These are phyloP conservation scores for Sclerurus mexicanus DNA, from an alignment of 2,113 vertebrate species.

Conservation along the genomic window DNA sequence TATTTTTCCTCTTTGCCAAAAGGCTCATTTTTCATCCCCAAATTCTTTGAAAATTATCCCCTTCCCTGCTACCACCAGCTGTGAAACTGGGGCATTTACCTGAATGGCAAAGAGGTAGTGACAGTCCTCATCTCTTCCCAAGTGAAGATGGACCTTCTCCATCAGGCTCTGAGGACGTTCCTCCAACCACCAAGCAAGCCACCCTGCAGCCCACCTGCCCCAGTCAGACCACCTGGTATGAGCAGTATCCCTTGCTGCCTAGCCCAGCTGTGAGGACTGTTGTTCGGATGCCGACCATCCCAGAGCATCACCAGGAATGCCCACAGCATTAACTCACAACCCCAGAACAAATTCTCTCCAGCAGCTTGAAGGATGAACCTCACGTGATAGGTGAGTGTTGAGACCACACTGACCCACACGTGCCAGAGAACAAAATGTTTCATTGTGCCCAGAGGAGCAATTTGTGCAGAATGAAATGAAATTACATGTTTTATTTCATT, in stretches of 20 bases:
- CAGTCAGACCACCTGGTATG: neutral
- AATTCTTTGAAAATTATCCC: neutral
- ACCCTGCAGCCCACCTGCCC: neutral
- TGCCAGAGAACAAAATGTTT: neutral
- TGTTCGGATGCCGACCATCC: accelerated
- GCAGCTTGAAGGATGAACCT: neutral
- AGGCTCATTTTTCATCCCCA: neutral
- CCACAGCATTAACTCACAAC: accelerated
- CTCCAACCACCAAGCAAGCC: neutral
- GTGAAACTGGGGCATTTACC: neutral
- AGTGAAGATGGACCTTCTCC: neutral
- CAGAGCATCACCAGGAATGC: neutral
- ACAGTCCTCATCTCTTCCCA: neutral
- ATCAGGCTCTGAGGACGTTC: neutral
- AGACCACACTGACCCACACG: neutral
- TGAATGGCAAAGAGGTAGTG: neutral
- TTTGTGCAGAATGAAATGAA: neutral
- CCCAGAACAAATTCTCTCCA: neutral
- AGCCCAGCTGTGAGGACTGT: neutral
- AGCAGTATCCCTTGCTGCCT: neutral
- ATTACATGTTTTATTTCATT: neutral
- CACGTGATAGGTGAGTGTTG: neutral
- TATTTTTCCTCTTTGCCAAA: neutral
- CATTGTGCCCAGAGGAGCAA: neutral
- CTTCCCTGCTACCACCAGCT: neutral